These are phyloP conservation scores for Geothlypis trichas DNA, from an alignment of 2,113 vertebrate genomes.

Conservation along the genomic window DNA sequence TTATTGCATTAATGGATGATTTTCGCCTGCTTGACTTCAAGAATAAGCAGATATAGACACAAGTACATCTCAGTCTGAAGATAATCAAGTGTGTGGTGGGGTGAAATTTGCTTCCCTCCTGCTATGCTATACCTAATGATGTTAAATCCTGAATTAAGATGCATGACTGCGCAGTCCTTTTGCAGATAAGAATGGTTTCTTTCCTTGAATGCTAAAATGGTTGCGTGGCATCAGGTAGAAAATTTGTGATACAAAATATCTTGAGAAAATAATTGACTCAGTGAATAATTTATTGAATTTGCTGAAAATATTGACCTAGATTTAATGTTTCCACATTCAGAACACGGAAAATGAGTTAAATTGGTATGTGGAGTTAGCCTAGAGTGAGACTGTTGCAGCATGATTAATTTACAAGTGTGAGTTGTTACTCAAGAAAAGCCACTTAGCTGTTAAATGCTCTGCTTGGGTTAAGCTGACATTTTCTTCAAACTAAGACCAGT, in stretches of 20 bases:
- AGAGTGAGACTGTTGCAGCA: constrained; percentile 1
- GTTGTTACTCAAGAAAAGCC: constrained; percentile 14
- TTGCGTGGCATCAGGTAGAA: background rate
- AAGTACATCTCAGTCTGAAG: background rate
- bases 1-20: background rate
- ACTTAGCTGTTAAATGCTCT: constrained; percentile 1
- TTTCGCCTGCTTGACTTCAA: constrained; percentile 6
- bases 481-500: background rate
- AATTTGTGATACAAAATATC: constrained; percentile 20
- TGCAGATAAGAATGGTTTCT: background rate
- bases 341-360: constrained; percentile 32
- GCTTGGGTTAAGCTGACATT: background rate
- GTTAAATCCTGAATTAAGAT: constrained; percentile 17
- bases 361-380: constrained; percentile 13
- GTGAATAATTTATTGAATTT: constrained; percentile 64
- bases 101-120: background rate
- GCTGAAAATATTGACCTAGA: constrained; percentile 54
- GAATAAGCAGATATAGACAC: background rate
- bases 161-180: background rate
- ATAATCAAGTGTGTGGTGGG: background rate
- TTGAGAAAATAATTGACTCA: constrained; percentile 44
- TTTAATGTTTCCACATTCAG: constrained; percentile 47
- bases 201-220: constrained; percentile 7
- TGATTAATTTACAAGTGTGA: constrained; percentile 60
- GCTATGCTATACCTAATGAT: background rate